Evolutionary conservation across 1,140 invertebrate genomes (phyloP).

Genomic region (Drosophila repleta): DNA sequence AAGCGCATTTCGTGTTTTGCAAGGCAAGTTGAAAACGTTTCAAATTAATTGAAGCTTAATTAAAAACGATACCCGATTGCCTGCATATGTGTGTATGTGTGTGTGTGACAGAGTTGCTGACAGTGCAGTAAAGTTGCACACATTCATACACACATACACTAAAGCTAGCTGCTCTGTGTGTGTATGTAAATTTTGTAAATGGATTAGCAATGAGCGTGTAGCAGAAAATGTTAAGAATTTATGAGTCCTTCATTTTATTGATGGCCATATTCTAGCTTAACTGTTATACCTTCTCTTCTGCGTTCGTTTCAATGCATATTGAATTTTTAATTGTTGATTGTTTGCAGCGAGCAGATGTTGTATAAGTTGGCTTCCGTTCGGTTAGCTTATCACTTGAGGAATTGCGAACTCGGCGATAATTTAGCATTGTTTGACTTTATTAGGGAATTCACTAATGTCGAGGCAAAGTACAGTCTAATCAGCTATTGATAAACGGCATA

Average conservation of each 20-base stretch:
- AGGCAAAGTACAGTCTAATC: conserved; percentile 1
- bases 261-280: background rate
- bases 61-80: conserved; percentile 23
- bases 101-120: conserved; percentile 11
- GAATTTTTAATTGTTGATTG: background rate
- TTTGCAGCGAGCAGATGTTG: background rate
- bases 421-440: conserved; percentile 9
- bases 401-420: background rate
- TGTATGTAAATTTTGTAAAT: too few species aligned
- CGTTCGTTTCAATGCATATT: background rate
- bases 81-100: conserved; percentile 8
- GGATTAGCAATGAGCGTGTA: too few species aligned
- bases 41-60: conserved; percentile 46
- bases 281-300: background rate
- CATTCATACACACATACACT: background rate
- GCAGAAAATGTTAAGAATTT: conserved; percentile 14
- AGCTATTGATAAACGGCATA: conserved; percentile 4
- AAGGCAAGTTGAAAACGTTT: conserved; percentile 28
- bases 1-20: conserved; percentile 36
- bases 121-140: conserved; percentile 1
- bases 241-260: conserved; percentile 8
- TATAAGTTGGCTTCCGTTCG: conserved; percentile 17
- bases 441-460: background rate
- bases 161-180: background rate
- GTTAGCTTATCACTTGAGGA: background rate